Conservation (phyloP, 2,113 vertebrate genomes). For the Sander vitreus region DNA sequence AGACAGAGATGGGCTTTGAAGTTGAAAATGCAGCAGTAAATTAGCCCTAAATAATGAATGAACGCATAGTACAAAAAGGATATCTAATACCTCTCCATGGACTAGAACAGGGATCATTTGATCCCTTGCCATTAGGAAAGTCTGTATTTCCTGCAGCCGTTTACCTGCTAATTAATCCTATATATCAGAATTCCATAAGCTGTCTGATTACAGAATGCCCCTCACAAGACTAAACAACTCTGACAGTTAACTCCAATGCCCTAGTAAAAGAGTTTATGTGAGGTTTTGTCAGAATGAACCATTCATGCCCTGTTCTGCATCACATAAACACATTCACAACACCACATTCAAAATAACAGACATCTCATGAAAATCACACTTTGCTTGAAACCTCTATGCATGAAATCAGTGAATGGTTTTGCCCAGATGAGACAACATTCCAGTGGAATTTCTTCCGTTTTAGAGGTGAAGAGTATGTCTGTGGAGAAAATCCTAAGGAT, state of each 20-base stretch:
- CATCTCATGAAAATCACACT: conserved; percentile 22
- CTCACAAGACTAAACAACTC: conserved; percentile 1
- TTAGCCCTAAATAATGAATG: conserved; percentile 38
- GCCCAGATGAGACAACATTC: conserved; percentile 52
- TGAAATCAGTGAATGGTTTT: conserved; percentile 39
- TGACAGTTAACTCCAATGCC: conserved; percentile 13
- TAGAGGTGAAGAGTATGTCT: conserved; percentile 28
- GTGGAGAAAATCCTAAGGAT: conserved; percentile 39
- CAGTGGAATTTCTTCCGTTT: conserved; percentile 50
- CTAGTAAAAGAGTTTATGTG: background rate
- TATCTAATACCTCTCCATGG: conserved; percentile 46
- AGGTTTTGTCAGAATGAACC: conserved; percentile 18
- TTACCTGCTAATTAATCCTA: conserved; percentile 59
- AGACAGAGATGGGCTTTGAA: conserved; percentile 53
- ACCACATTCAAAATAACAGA: conserved; percentile 16
- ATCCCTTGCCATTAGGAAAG: conserved; percentile 46
- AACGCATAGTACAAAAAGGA: conserved; percentile 35
- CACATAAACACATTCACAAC: conserved; percentile 28
- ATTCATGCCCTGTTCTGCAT: conserved; percentile 22
- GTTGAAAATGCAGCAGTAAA: conserved; percentile 41
- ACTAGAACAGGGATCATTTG: conserved; percentile 34
- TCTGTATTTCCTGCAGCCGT: conserved; percentile 48
- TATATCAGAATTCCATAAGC: conserved; percentile 47
- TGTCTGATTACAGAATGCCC: conserved; percentile 32
- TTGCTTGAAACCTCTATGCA: conserved; percentile 9